A percentile compares a stretch with the other conserved stretches of the same genome.
Conservation (phyloP, 2,888 invertebrate genomes). For the Willowsia nigromaculata region DNA sequence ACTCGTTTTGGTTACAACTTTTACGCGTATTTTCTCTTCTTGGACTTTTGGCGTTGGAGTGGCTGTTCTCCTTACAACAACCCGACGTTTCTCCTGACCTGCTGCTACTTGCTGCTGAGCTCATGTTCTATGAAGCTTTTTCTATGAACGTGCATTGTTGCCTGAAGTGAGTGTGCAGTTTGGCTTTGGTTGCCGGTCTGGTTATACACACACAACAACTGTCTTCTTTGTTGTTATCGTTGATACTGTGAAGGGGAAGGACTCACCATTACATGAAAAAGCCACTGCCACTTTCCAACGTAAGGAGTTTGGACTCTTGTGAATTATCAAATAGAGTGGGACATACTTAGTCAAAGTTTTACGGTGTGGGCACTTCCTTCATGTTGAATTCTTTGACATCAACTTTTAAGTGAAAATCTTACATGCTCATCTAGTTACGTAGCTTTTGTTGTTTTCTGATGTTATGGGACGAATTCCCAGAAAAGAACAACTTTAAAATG, state of each 20-base stretch:
- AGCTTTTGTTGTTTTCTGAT: background rate
- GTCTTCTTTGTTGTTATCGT: background rate
- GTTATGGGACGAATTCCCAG: constrained; percentile 32
- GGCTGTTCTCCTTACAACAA: constrained; percentile 21
- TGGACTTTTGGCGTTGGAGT: constrained; percentile 42
- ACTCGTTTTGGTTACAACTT: constrained; percentile 57
- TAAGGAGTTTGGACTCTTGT: constrained; percentile 3
- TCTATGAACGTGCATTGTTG: constrained; percentile 38
- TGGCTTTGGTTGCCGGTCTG: constrained; percentile 53
- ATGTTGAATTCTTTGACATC: constrained; percentile 37
- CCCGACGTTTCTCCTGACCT: constrained; percentile 37
- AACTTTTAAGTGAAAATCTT: constrained; percentile 45
- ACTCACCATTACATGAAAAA: background rate
- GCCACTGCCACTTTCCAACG: background rate
- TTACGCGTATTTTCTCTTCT: constrained; percentile 33
- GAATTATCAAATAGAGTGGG: constrained; percentile 49
- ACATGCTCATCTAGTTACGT: background rate
- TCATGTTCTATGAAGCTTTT: background rate
- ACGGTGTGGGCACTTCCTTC: background rate
- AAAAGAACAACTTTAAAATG: constrained; percentile 9
- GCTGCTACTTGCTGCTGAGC: constrained; percentile 18
- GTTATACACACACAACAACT: constrained; percentile 18
- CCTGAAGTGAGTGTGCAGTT: constrained; percentile 43
- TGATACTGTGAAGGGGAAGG: background rate
- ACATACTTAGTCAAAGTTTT: constrained; percentile 3